A percentile compares a stretch with the other conserved stretches of the same genome.
These are phyloP conservation scores for Penaeus monodon DNA, from an alignment of 2,888 invertebrate species.

Conservation along the genomic window DNA sequence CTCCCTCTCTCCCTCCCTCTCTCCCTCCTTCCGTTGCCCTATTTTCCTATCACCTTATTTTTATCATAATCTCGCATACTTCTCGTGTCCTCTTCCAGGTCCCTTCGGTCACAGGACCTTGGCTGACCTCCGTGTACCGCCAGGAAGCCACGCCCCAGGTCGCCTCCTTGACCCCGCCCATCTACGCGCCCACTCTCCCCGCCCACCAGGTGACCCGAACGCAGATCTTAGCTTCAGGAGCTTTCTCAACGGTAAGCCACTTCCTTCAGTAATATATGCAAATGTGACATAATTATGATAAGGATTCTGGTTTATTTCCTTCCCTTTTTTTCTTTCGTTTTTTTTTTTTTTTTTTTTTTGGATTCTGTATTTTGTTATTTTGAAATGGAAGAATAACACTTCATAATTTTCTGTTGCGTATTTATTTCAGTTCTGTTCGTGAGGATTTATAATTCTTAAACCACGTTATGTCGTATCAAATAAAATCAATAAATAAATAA, in stretches of 20 bases:
- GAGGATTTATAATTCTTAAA: too few species aligned
- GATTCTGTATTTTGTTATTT: too few species aligned
- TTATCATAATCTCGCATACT: too few species aligned
- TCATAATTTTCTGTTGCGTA: too few species aligned
- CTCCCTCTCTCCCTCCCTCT: fast-evolving
- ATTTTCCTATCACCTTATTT: too few species aligned
- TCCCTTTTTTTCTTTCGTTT: not conserved
- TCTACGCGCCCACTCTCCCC: slow-evolving; percentile 24
- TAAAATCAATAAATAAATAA: too few species aligned
- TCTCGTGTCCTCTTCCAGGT: slow-evolving; percentile 3
- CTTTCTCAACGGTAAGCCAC: slow-evolving; percentile 43
- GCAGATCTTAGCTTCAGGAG: slow-evolving; percentile 35
- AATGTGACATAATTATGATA: not conserved
- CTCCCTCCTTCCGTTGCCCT: too few species aligned
- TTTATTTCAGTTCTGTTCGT: too few species aligned
- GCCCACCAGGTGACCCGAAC: slow-evolving; percentile 28
- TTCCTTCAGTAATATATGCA: not conserved
- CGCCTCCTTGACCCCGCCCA: not conserved
- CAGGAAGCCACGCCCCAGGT: slow-evolving; percentile 18
- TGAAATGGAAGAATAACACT: too few species aligned
- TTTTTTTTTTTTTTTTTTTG: too few species aligned
- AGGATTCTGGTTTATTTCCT: not conserved
- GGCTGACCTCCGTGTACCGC: slow-evolving; percentile 50
- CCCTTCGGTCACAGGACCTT: slow-evolving; percentile 43
- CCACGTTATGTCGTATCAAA: too few species aligned